Evolutionary conservation across 37 sponge, comb jelly and placozoan genomes (phyloP).

Genomic region (Lycopodina hypogea): DNA sequence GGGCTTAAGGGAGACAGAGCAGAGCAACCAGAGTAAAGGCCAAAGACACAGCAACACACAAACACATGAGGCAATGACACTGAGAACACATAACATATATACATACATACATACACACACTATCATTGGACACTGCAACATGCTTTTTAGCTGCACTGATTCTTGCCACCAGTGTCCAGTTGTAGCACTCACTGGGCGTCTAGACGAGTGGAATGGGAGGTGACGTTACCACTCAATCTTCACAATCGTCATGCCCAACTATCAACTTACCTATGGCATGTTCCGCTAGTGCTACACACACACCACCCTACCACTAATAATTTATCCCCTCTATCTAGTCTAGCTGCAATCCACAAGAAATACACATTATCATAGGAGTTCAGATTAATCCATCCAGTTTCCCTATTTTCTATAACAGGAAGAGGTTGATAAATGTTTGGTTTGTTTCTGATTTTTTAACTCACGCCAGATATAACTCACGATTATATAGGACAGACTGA

Average conservation of each 20-base stretch:
- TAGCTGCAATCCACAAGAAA: not conserved
- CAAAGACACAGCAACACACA: too few relatives aligned
- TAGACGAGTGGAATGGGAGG: not conserved
- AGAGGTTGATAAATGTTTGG: too few relatives aligned
- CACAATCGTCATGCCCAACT: not conserved
- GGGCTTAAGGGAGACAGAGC: too few relatives aligned
- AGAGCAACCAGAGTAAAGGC: too few relatives aligned
- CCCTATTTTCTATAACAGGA: too few relatives aligned
- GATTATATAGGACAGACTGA: not conserved
- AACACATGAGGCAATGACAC: too few relatives aligned
- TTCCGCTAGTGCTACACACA: not conserved
- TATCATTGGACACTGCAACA: not conserved
- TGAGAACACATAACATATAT: not conserved
- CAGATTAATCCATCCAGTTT: too few relatives aligned
- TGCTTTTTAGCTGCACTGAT: slow-evolving; percentile 3
- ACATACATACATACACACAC: slow-evolving; percentile 11
- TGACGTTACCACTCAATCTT: not conserved
- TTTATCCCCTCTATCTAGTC: not conserved
- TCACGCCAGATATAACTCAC: slow-evolving; percentile 26
- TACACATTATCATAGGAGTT: not conserved
- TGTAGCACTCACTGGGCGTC: not conserved
- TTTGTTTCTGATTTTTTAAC: not conserved
- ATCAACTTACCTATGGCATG: slow-evolving; percentile 37
- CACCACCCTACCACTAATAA: too few relatives aligned
- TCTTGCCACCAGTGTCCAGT: not conserved